phyloP scores from a whole-genome alignment of 2,888 invertebrate genomes.

The Branchellion lobata region DNA sequence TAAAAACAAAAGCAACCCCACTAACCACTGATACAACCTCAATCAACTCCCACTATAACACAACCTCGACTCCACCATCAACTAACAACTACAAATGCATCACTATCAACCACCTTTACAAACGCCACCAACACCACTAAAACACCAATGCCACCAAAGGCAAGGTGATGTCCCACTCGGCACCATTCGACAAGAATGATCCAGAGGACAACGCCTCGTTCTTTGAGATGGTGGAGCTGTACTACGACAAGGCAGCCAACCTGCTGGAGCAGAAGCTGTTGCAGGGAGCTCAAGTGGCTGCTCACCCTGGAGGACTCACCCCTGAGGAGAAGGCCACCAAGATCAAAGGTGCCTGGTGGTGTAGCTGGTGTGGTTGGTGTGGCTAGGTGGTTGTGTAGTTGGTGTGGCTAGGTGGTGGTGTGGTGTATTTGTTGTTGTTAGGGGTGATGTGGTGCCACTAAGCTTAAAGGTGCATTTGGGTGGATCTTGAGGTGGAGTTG shows the following conservation, averaged over 20 bases:
- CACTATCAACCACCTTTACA: background rate
- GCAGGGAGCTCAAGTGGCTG: constrained; percentile 74
- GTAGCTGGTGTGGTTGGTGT: constrained; percentile 72
- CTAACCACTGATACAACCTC: no score
- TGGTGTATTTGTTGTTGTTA: no score
- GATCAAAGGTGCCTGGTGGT: constrained; percentile 76
- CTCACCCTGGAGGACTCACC: background rate
- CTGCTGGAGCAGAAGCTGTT: constrained; percentile 80
- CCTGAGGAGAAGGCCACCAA: constrained; percentile 40
- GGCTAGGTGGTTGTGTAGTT: no score
- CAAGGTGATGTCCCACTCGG: background rate
- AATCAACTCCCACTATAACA: no score
- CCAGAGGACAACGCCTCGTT: constrained; percentile 49
- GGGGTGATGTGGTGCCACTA: no score
- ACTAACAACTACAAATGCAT: no score
- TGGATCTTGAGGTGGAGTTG: no score
- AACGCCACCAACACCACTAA: background rate
- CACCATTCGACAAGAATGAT: constrained; percentile 46
- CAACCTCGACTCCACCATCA: no score
- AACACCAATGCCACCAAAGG: background rate
- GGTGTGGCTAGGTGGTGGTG: no score
- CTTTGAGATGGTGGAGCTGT: constrained; percentile 77
- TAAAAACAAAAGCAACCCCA: no score
- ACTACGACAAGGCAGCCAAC: constrained; percentile 92
- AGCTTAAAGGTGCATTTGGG: no score